These are phyloP conservation scores for Bovichtus diacanthus DNA, from an alignment of 2,797 vertebrate species.

Conservation along the genomic window DNA sequence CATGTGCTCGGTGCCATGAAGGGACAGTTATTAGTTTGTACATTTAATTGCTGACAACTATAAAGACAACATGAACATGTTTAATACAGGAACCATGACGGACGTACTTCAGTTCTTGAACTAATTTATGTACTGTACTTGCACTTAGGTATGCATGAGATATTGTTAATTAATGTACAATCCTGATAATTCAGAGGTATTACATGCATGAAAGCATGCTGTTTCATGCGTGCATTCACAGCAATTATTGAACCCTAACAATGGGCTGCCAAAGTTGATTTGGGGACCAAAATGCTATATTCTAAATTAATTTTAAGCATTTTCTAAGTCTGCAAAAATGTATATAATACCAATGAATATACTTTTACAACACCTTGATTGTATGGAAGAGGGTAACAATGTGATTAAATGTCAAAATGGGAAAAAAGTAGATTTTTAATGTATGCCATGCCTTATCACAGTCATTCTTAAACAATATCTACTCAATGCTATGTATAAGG, in stretches of 20 bases:
- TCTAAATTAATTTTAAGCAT: background rate
- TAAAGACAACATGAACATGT: conserved; percentile 21
- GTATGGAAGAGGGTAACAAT: background rate
- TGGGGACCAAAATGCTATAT: background rate
- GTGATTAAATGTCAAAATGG: background rate
- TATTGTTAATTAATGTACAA: conserved; percentile 35
- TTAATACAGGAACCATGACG: conserved; percentile 26
- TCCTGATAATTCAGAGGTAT: conserved; percentile 34
- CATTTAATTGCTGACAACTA: conserved; percentile 13
- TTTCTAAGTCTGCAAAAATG: conserved; percentile 14
- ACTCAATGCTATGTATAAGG: conserved; percentile 25
- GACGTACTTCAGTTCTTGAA: conserved; percentile 26
- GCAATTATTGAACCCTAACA: conserved; percentile 26
- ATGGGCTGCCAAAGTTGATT: conserved; percentile 11
- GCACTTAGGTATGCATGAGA: conserved; percentile 30
- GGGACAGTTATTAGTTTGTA: conserved; percentile 13
- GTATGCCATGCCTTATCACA: conserved; percentile 18
- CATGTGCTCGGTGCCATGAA: conserved; percentile 23
- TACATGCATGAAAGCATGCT: conserved; percentile 41
- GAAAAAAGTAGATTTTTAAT: background rate
- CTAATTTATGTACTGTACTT: conserved; percentile 32
- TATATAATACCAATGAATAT: too few relatives aligned
- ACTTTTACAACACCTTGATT: background rate
- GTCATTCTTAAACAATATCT: conserved; percentile 24
- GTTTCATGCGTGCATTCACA: conserved; percentile 41